Evolutionary conservation across 2,797 vertebrate genomes (phyloP), one percentile per base, ranked within the genome.

Genomic region (Iguana delicatissima): DNA sequence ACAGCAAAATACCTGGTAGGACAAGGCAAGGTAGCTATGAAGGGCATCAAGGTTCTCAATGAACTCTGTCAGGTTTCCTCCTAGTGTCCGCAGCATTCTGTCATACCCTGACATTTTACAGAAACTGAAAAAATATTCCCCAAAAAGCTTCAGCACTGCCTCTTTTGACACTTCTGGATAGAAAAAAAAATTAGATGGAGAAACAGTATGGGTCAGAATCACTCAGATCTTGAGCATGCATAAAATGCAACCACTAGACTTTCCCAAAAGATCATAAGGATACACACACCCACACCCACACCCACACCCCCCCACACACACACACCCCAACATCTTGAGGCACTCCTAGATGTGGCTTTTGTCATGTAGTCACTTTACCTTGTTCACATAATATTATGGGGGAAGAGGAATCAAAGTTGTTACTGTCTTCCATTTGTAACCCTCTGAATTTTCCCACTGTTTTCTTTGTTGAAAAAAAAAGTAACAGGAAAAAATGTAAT

Each of bases 31-130:
- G 92, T 98, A 98, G 92, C 98, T 98, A 90, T 98, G 98, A 10
- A 98, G 97, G 20, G 98, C 96, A 10, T 98, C 98, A 38, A 98
- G 95, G 91, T 98, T 98, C 92, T 98, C 98, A 12, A 98, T 98
- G 91, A 98, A 98, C 83, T 98, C 98, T 0, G 93, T 90, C 32
- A 98, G 97, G 90, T 97, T 97, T 83, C 98, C 98, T 62, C 98
- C 98, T 81, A 98, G 96, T 0, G 98, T 98, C 69, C 96, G 92
- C 84, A 98, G 94, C 98, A 98, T 98, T 89, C 96, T 92, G 94
- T 98, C 98, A 3, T 98, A 98, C 42, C 98, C 98, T 2, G 98
- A 97, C 93, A 96, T 94, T 96, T 98, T 98, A 90, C 98, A 98
- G 95, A 98, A 98, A 26, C 90, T 95, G 91, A 98, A 98, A 96